phyloP scores from a whole-genome alignment of 2,797 vertebrate species.

The Characodon lateralis region DNA sequence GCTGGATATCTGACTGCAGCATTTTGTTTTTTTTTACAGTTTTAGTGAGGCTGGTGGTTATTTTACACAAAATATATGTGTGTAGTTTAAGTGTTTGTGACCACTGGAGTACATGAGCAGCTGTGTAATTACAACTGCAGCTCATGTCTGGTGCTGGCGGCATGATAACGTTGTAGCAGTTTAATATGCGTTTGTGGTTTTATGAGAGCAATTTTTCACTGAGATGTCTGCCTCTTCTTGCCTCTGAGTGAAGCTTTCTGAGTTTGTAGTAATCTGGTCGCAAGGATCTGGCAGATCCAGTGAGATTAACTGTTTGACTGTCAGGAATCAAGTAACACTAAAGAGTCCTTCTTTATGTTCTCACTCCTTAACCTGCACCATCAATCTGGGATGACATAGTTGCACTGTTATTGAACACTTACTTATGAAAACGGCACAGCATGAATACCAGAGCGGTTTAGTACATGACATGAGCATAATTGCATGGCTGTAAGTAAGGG shows the following conservation, averaged over 20 bases:
- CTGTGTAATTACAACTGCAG: slow-evolving; percentile 64
- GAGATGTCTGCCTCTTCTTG: slow-evolving; percentile 29
- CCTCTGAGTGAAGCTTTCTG: slow-evolving; percentile 29
- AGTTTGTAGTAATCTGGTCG: slow-evolving; percentile 22
- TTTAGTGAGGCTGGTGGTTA: slow-evolving; percentile 11
- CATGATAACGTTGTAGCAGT: slow-evolving; percentile 43
- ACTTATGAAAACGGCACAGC: not conserved
- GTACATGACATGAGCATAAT: not conserved
- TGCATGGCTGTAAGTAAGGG: not conserved
- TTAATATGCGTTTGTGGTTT: slow-evolving; percentile 51
- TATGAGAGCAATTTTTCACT: slow-evolving; percentile 64
- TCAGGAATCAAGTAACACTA: slow-evolving; percentile 12
- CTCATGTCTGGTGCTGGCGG: slow-evolving; percentile 57
- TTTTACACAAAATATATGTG: slow-evolving; percentile 22
- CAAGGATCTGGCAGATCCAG: slow-evolving; percentile 13
- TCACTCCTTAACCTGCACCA: slow-evolving; percentile 10
- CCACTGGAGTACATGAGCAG: slow-evolving; percentile 50
- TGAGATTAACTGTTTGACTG: slow-evolving; percentile 29
- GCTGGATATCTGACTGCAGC: slow-evolving; percentile 12
- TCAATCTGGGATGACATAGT: slow-evolving; percentile 20
- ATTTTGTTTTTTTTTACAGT: slow-evolving; percentile 14
- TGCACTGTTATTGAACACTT: not conserved
- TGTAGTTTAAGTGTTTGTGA: slow-evolving; percentile 14
- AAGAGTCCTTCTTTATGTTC: not conserved
- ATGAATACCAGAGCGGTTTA: not conserved